Percentiles rank a stretch among this genome's conserved stretches.
These are phyloP conservation scores for Achlya flavicornis DNA, from an alignment of 2,888 invertebrate species.

Conservation along the genomic window DNA sequence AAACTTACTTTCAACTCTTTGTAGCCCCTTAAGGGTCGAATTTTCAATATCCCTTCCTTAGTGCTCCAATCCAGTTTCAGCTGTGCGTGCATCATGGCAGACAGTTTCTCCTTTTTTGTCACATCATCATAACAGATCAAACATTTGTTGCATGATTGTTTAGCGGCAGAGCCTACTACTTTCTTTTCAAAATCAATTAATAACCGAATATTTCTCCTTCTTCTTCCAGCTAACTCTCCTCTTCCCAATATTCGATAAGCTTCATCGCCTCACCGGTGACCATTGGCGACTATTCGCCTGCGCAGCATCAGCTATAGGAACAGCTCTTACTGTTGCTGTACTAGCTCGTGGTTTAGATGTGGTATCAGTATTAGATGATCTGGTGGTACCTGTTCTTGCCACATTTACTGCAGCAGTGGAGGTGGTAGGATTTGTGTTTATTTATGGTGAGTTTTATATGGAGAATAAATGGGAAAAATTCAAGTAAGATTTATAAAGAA, in stretches of 20 bases:
- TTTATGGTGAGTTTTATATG: slow-evolving; percentile 62
- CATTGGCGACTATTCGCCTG: slow-evolving; percentile 75
- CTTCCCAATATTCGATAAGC: slow-evolving; percentile 73
- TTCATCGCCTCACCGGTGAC: slow-evolving; percentile 67
- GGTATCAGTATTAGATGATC: slow-evolving; percentile 64
- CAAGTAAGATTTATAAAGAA: too few relatives aligned
- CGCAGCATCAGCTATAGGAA: slow-evolving; percentile 69
- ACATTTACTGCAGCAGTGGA: slow-evolving; percentile 68
- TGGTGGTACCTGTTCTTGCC: slow-evolving; percentile 66
- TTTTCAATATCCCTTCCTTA: too few relatives aligned
- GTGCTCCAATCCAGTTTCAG: too few relatives aligned
- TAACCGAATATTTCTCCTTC: background rate
- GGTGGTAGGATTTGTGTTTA: slow-evolving; percentile 73
- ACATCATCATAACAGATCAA: background rate
- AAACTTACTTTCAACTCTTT: too few relatives aligned
- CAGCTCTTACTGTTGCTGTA: slow-evolving; percentile 67
- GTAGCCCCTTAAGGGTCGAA: too few relatives aligned
- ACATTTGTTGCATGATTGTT: too few relatives aligned
- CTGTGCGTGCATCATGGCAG: too few relatives aligned
- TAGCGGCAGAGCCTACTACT: too few relatives aligned
- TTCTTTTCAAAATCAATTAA: background rate
- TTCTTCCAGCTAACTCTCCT: slow-evolving; percentile 73
- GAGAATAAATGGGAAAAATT: too few relatives aligned
- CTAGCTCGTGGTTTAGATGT: slow-evolving; percentile 65
- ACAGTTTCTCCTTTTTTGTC: too few relatives aligned